phyloP scores from a whole-genome alignment of 2,113 vertebrate genomes.

The Xiphophorus hellerii region DNA sequence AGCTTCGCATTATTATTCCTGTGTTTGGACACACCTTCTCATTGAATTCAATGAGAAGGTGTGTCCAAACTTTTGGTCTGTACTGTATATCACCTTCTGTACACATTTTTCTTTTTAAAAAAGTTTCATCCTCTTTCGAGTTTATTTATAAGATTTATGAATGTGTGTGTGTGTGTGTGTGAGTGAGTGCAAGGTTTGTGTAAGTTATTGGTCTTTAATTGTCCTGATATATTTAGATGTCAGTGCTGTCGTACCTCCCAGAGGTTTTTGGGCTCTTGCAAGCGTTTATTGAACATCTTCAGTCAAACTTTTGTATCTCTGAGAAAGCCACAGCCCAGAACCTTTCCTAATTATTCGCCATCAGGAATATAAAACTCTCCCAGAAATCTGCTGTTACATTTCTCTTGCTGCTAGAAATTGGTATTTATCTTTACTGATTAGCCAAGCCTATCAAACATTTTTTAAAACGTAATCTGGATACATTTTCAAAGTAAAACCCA shows the following conservation, averaged over 20 bases:
- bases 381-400: constrained; percentile 21
- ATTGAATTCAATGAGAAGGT: no score
- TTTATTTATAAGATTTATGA: constrained; percentile 59
- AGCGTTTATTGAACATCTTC: constrained; percentile 17
- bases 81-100: constrained; percentile 44
- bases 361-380: not conserved
- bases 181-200: constrained; percentile 1
- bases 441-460: not conserved
- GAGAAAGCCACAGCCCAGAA: not conserved
- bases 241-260: not conserved
- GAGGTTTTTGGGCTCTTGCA: constrained; percentile 34
- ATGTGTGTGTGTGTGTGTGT: not conserved
- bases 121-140: constrained; percentile 13
- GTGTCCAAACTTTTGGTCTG: no score
- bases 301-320: constrained; percentile 1
- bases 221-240: constrained; percentile 14
- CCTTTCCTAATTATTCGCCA: not conserved
- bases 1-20: constrained; percentile 13
- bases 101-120: constrained; percentile 18
- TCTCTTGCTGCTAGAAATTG: constrained; percentile 3
- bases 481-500: constrained; percentile 17
- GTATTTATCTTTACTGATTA: constrained; percentile 3
- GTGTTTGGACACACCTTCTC: not conserved
- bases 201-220: constrained; percentile 40
- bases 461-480: not conserved